Percentiles rank a stretch among this genome's conserved stretches.
Conservation (phyloP, 2,797 vertebrate genomes). For the Melanotaenia pygmaea region DNA sequence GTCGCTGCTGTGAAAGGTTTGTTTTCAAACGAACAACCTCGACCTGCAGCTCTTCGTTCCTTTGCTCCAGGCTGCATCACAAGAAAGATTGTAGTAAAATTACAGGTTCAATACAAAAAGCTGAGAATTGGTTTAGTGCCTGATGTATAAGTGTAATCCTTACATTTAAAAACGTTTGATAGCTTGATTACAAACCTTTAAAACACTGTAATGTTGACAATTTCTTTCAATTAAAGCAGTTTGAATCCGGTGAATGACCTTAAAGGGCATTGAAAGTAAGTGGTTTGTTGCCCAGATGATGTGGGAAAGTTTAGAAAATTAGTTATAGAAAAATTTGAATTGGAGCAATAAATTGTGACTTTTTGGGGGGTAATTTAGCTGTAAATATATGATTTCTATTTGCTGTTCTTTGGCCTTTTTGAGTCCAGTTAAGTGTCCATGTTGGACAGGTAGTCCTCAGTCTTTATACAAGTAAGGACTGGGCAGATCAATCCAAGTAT, state of each 20-base stretch:
- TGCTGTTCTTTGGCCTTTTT: no score
- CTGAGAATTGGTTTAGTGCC: not conserved
- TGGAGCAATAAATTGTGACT: no score
- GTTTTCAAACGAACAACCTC: slow-evolving; percentile 76
- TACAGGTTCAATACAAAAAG: not conserved
- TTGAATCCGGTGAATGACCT: not conserved
- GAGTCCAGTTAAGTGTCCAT: no score
- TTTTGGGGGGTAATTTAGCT: no score
- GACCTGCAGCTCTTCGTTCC: slow-evolving; percentile 74
- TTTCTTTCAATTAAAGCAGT: not conserved
- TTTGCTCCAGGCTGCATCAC: slow-evolving; percentile 79
- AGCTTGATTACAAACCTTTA: not conserved
- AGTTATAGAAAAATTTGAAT: no score
- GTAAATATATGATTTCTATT: no score
- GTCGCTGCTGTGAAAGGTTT: slow-evolving; percentile 78
- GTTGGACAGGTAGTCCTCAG: no score
- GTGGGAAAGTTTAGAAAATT: not conserved
- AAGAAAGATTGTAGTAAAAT: not conserved
- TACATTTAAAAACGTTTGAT: not conserved
- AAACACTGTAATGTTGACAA: not conserved
- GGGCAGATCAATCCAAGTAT: no score
- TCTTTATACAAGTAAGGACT: no score
- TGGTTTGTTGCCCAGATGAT: not conserved
- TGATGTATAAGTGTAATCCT: no score
- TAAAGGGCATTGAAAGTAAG: not conserved